Evolutionary conservation across 92 coral and sea anemone species (phyloP), one percentile per base, ranked within the genome.

Genomic region (Siderastrea siderea): DNA sequence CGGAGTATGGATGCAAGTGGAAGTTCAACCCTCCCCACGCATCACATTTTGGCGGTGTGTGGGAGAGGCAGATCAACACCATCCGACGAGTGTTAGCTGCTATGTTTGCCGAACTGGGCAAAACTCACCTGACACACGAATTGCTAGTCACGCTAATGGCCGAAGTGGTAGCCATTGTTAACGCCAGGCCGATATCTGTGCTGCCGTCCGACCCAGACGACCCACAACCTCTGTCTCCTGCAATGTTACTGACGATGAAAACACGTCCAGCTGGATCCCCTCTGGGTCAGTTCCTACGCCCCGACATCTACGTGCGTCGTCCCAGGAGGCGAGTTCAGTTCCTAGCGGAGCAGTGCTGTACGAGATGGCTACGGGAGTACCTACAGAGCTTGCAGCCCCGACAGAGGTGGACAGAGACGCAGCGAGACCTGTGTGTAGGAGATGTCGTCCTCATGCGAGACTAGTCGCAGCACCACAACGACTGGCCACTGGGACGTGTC

Each of bases 11-110:
- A 4, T 83, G 92, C 71, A 47, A 77, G 19, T 90, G 87, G 93
- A 75, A 62, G 77, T 86, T 91, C 46, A 86, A 91, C 66, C 93
- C 93, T 67, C 93, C 90, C 38, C 90, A 85, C 52, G 93, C 93
- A 48, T 90, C 93, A 26, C 94, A 91, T 65, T 86, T 90, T 74
- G 92, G 92, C 53, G 92, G 87, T 38, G 92, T 67, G 62, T 84
- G 93, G 93, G 93, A 90, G 85, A 68, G 90, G 54, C 93, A 90
- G 54, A 90, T 90, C 48, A 75, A 69, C n/a, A 78, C 86, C 3
- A 85, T 84, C 45, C 86, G 93, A 9, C 84, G 65, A 1, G 79
- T 89, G 17, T 50, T 89, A 65, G 84, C 76, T 49, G 88, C 88
- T 52, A 76, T 85, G 85, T 70, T 86, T 61, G 62, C 79, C 9